Percentiles rank a stretch among this genome's conserved stretches.
phyloP scores from a whole-genome alignment of 1,140 invertebrate species.

The Apis cerana region DNA sequence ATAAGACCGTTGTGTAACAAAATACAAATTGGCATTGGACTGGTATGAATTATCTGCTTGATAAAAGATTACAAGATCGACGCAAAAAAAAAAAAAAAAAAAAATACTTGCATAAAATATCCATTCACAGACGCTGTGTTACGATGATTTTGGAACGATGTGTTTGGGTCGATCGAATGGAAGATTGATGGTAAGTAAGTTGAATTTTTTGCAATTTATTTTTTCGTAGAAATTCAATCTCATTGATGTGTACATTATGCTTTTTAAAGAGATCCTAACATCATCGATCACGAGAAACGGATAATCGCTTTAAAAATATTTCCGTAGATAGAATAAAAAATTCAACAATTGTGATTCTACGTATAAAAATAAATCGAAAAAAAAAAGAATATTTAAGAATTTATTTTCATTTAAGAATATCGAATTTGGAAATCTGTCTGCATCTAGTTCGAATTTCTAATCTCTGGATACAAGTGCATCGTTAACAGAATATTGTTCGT shows the following conservation, averaged over 20 bases:
- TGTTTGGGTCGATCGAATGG: not conserved
- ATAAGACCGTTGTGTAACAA: not conserved
- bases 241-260: too few relatives aligned
- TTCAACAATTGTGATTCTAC: too few relatives aligned
- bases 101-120: not conserved
- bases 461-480: too few relatives aligned
- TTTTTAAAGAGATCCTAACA: not conserved
- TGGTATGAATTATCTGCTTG: too few relatives aligned
- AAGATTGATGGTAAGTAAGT: not conserved
- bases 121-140: not conserved
- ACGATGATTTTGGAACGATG: not conserved
- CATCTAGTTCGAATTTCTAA: too few relatives aligned
- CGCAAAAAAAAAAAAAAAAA: not conserved
- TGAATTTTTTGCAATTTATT: not conserved
- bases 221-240: not conserved
- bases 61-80: not conserved
- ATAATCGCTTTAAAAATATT: not conserved
- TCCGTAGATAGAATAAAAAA: too few relatives aligned
- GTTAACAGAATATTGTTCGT: too few relatives aligned
- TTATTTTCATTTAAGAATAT: too few relatives aligned
- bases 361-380: too few relatives aligned
- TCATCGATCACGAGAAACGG: not conserved
- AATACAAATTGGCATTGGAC: not conserved
- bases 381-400: too few relatives aligned
- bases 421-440: too few relatives aligned